Evolutionary conservation across 1,140 invertebrate genomes (phyloP).

Genomic region (Neuroterus valhalla): DNA sequence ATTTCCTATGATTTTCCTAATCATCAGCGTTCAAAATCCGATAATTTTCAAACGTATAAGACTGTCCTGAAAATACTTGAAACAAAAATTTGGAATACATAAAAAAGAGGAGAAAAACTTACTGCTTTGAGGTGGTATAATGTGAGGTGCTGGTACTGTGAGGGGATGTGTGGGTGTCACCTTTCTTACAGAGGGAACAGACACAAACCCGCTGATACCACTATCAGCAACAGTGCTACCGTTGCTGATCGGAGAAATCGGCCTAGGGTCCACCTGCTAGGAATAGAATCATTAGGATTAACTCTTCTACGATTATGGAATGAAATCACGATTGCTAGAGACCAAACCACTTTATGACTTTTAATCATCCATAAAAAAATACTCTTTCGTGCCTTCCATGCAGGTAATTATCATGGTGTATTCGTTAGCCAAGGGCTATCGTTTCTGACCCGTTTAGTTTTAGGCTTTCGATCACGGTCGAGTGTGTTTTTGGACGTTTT

Average conservation of each 20-base stretch:
- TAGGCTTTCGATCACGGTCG: background rate
- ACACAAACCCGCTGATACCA: constrained; percentile 63
- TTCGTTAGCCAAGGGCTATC: background rate
- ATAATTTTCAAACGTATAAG: background rate
- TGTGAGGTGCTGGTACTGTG: constrained; percentile 38
- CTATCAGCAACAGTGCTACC: constrained; percentile 53
- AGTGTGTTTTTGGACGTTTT: constrained; percentile 12
- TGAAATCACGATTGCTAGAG: background rate
- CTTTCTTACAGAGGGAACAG: constrained; percentile 66
- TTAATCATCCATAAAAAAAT: background rate
- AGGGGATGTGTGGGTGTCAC: constrained; percentile 54
- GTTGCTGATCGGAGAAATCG: constrained; percentile 56
- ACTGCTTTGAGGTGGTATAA: background rate
- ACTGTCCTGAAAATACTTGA: background rate
- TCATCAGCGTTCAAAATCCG: too few species aligned
- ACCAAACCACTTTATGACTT: constrained; percentile 5
- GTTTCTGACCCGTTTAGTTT: background rate
- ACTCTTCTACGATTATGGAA: background rate
- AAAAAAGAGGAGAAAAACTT: background rate
- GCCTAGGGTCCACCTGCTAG: constrained; percentile 65
- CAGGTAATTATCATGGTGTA: background rate
- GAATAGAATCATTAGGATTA: constrained; percentile 49
- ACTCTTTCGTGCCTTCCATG: background rate
- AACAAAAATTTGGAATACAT: background rate
- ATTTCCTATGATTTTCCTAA: background rate